These are phyloP conservation scores for Diaprepes abbreviatus DNA, from an alignment of 2,888 invertebrate species.

Conservation along the genomic window DNA sequence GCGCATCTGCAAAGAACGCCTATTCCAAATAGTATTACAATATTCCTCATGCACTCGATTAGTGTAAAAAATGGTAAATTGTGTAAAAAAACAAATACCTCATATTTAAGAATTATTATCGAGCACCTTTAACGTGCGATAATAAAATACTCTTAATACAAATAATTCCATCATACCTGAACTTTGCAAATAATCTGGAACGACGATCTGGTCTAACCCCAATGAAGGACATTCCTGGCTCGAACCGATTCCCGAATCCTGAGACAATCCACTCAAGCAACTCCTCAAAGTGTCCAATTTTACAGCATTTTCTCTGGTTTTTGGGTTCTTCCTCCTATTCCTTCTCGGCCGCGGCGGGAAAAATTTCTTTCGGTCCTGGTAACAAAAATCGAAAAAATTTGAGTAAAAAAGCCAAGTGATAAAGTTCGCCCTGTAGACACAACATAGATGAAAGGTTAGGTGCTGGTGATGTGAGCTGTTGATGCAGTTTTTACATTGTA, in stretches of 20 bases:
- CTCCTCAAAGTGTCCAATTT: slow-evolving; percentile 64
- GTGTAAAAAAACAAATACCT: too few relatives aligned
- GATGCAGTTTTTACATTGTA: neutral
- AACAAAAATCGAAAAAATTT: slow-evolving; percentile 49
- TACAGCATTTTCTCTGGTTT: slow-evolving; percentile 55
- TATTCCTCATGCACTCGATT: too few relatives aligned
- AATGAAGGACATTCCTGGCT: slow-evolving; percentile 63
- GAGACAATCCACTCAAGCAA: slow-evolving; percentile 61
- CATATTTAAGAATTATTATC: too few relatives aligned
- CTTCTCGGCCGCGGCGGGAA: slow-evolving; percentile 77
- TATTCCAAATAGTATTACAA: too few relatives aligned
- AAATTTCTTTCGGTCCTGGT: slow-evolving; percentile 76
- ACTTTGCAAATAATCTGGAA: slow-evolving; percentile 57
- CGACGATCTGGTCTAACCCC: slow-evolving; percentile 62
- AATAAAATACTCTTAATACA: too few relatives aligned
- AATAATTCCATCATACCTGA: slow-evolving; percentile 33
- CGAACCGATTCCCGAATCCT: slow-evolving; percentile 67
- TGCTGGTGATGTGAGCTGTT: slow-evolving; percentile 15
- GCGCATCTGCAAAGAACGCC: too few relatives aligned
- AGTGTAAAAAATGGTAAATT: too few relatives aligned
- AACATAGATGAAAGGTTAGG: neutral
- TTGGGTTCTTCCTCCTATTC: slow-evolving; percentile 53
- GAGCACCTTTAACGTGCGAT: too few relatives aligned
- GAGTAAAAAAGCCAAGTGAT: slow-evolving; percentile 9
- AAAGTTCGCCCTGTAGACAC: neutral